phyloP scores from a whole-genome alignment of 2,113 vertebrate species.

The Eulemur rufifrons region DNA sequence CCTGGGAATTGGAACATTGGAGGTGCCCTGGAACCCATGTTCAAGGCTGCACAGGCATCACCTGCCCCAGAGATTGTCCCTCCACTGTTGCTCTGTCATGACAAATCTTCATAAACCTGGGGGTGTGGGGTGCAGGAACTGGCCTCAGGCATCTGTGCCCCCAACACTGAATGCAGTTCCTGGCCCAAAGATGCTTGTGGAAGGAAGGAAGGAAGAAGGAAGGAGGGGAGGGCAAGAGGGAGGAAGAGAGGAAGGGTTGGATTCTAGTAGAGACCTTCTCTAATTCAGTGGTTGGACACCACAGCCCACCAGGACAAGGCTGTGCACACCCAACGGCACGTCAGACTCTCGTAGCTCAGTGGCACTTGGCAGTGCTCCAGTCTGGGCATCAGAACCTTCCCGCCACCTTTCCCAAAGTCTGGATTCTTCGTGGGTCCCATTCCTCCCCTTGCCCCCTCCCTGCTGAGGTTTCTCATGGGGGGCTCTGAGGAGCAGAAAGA shows the following conservation, averaged over 20 bases:
- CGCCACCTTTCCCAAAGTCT: background rate
- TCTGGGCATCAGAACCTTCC: background rate
- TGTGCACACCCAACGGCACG: background rate
- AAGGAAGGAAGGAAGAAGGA: no score
- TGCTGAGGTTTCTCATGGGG: fast-evolving
- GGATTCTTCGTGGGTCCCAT: background rate
- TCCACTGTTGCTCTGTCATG: no score
- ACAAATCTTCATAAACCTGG: background rate
- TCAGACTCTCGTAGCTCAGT: background rate
- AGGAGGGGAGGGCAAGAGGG: background rate
- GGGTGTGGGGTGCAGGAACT: background rate
- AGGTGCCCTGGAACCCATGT: background rate
- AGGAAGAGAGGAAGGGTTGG: no score
- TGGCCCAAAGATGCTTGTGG: background rate
- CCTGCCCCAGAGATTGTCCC: background rate
- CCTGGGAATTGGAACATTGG: background rate
- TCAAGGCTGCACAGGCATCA: background rate
- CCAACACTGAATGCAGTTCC: background rate
- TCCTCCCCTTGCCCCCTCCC: background rate
- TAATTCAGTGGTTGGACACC: background rate
- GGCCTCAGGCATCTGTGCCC: background rate
- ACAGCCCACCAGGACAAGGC: background rate
- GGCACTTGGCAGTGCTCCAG: background rate
- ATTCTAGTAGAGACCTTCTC: no score
- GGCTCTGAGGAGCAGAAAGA: background rate